Conservation (phyloP, 2,888 invertebrate species). For the Drosophila birchii region DNA sequence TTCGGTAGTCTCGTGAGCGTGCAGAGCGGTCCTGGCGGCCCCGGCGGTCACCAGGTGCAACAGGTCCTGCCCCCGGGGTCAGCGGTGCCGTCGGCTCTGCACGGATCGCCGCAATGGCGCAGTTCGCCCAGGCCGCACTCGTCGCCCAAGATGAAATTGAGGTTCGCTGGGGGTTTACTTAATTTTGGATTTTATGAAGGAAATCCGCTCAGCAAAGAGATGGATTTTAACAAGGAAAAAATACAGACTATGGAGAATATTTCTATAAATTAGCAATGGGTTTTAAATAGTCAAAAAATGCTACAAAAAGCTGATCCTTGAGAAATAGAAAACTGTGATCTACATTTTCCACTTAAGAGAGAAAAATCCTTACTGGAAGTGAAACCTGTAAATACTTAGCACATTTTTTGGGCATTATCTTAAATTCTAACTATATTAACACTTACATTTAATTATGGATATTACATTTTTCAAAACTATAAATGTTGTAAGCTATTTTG, state of each 20-base stretch:
- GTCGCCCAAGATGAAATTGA: conserved; percentile 96
- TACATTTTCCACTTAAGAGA: too few relatives aligned
- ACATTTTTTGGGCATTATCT: too few relatives aligned
- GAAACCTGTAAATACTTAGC: too few relatives aligned
- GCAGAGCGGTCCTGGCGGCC: conserved; percentile 84
- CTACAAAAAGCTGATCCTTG: too few relatives aligned
- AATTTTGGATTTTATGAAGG: background rate
- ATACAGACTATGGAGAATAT: background rate
- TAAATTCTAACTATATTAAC: background rate
- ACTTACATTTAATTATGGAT: background rate
- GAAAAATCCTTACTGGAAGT: too few relatives aligned
- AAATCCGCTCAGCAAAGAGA: background rate
- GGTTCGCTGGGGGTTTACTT: conserved; percentile 86
- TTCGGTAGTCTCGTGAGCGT: conserved; percentile 88
- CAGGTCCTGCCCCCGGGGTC: conserved; percentile 22
- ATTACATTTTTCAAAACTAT: background rate
- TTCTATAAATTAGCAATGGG: background rate
- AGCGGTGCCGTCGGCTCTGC: conserved; percentile 60
- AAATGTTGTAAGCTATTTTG: conserved; percentile 19
- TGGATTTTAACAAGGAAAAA: too few relatives aligned
- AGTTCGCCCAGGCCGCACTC: conserved; percentile 89
- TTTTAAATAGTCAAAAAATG: background rate
- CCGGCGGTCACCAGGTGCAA: conserved; percentile 39
- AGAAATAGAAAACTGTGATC: background rate
- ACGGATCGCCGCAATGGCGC: conserved; percentile 87